Percentiles rank a stretch among this genome's conserved stretches.
Conservation (phyloP, 2,797 vertebrate genomes). For the Sebastes elongatus region DNA sequence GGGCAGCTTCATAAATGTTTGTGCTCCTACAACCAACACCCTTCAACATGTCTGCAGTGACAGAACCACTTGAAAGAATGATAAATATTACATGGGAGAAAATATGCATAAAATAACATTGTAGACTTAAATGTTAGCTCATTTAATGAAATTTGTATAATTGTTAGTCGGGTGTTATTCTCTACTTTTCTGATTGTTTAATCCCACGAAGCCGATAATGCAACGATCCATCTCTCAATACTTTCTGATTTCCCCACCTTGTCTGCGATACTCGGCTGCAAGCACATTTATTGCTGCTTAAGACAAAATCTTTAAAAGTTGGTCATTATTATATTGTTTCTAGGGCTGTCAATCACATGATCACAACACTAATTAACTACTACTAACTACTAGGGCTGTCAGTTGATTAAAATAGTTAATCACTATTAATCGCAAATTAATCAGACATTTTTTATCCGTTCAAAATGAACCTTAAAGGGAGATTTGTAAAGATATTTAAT, state of each 20-base stretch:
- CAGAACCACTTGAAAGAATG: background rate
- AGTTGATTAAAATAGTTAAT: no score
- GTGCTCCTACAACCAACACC: background rate
- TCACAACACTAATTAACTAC: no score
- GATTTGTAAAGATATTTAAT: no score
- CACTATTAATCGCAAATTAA: no score
- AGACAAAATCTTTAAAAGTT: background rate
- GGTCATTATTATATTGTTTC: background rate
- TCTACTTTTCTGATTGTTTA: background rate
- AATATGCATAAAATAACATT: background rate
- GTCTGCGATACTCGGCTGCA: background rate
- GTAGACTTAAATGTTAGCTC: background rate
- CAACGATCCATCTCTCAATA: background rate
- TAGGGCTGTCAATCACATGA: no score
- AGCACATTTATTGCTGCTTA: background rate
- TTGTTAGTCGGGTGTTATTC: background rate
- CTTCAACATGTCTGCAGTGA: background rate
- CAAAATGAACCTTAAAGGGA: no score
- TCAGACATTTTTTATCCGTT: no score
- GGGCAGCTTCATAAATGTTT: conserved; percentile 37
- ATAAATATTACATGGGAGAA: background rate
- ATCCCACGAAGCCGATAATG: background rate
- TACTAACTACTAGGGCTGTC: no score
- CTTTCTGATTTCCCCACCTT: background rate
- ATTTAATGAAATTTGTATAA: background rate